Evolutionary conservation across 2,113 vertebrate genomes (phyloP).

Genomic region (Hemibagrus wyckioides): DNA sequence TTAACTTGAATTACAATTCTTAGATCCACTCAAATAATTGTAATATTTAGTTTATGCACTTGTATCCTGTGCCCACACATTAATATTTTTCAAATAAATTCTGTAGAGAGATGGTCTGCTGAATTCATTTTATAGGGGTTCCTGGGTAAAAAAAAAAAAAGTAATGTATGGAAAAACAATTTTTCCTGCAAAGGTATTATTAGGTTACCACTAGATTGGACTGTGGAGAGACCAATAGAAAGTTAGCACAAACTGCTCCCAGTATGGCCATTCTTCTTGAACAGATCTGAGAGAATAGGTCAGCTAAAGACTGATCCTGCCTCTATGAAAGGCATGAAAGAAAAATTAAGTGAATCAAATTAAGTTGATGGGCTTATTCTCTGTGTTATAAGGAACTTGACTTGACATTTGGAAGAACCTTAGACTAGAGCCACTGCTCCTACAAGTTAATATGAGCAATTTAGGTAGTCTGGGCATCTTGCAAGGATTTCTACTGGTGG

Average conservation of each 20-base stretch:
- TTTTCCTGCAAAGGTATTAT: no score
- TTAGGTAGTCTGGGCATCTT: not conserved
- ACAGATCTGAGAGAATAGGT: no score
- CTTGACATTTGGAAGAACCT: not conserved
- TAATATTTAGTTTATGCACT: not conserved
- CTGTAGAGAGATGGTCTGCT: not conserved
- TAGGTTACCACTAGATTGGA: no score
- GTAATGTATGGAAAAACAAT: no score
- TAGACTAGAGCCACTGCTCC: not conserved
- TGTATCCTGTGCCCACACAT: no score
- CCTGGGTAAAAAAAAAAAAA: no score
- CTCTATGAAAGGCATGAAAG: not conserved
- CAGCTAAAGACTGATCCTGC: not conserved
- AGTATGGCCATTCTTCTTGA: no score
- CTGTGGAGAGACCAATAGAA: no score
- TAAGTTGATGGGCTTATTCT: not conserved
- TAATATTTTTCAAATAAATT: not conserved
- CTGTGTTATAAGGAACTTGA: not conserved
- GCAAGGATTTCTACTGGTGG: not conserved
- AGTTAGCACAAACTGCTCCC: not conserved
- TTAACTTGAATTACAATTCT: no score
- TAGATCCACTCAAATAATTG: not conserved
- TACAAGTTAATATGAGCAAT: not conserved
- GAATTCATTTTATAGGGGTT: not conserved
- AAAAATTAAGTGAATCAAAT: not conserved